Base-by-base conservation (phyloP, 2,888 invertebrate genomes). In the Malthinus seriepunctatus region DNA sequence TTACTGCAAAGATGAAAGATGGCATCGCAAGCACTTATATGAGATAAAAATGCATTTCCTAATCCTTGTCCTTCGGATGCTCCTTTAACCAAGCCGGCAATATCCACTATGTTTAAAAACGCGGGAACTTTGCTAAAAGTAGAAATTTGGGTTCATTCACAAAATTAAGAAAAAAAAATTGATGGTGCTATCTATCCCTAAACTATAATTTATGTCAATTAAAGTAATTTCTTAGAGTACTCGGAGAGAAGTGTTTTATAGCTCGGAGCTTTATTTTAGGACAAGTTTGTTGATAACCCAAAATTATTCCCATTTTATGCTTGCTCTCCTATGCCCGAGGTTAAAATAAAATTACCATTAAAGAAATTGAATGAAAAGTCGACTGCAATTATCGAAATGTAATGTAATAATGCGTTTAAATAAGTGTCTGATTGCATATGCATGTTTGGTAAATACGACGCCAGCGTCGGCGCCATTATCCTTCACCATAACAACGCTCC, bases 11-110 rank as follows among this genome's bases (percentile, higher is more conserved):
- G 85, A 80, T 99, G 97, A 76, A 98, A 98, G 70, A 99, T 90
- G 37, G 97, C 95, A 79, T 99, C 99, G 77, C 99, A 99, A 10
- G 97, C 98, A 77, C 91, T 93, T 73, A 99, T 98, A 80, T 99
- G 97, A 4, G 98, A 97, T 44, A 99, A 85, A 80, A 99, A 99
- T 62, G 96, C 97, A 79, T 99, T 99, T 72, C 99, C 99, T 54
- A 99, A 83, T 1, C 99, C 97, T 79, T 97, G 95, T 0, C 99
- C 99, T 77, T 98, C 97, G 3, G 96, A 92, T 1, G 99, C 99
- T 32, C 98, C 99, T 74, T 96, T 94, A 34, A 99, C 99, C 65
- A 99, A 82, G 8, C 99, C 99, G 52, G 99, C 99, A 71, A 99
- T 99, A 78, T 99, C 99, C 32, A 96, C 95, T 32, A 99, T 92